Conservation (phyloP, 2,113 vertebrate genomes). For the Nannobrachium achirus region DNA sequence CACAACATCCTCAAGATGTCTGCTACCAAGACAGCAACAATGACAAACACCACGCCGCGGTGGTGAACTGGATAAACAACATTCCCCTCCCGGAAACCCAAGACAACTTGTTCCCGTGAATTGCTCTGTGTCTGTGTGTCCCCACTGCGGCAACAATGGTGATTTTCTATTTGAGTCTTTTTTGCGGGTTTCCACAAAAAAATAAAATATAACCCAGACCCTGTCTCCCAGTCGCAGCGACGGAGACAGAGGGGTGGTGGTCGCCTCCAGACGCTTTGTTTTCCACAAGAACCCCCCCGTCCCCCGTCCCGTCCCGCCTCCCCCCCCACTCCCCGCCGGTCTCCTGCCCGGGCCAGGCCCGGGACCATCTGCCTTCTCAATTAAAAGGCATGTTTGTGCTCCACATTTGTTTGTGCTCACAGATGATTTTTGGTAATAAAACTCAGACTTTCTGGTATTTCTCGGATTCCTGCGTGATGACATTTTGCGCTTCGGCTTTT, state of each 20-base stretch:
- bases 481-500: slow-evolving; percentile 62
- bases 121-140: slow-evolving; percentile 61
- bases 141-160: slow-evolving; percentile 58
- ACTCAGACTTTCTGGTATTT: slow-evolving; percentile 79
- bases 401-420: slow-evolving; percentile 75
- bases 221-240: slow-evolving; percentile 62
- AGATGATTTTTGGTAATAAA: slow-evolving; percentile 74
- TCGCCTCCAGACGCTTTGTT: slow-evolving; percentile 55
- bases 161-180: slow-evolving; percentile 70
- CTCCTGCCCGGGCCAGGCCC: slow-evolving; percentile 17
- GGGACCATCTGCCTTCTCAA: slow-evolving; percentile 70
- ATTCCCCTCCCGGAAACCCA: slow-evolving; percentile 52
- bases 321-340: too few relatives aligned
- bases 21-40: slow-evolving; percentile 24
- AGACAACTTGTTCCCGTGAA: slow-evolving; percentile 65
- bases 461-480: slow-evolving; percentile 75
- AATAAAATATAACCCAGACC: too few relatives aligned
- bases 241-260: slow-evolving; percentile 62
- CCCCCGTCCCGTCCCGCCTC: too few relatives aligned
- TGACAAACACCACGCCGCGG: slow-evolving; percentile 64
- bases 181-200: slow-evolving; percentile 67
- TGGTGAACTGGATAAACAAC: slow-evolving; percentile 68
- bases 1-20: not conserved
- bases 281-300: slow-evolving; percentile 47
- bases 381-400: slow-evolving; percentile 71